phyloP scores from a whole-genome alignment of 2,113 vertebrate genomes.

The Papio anubis region DNA sequence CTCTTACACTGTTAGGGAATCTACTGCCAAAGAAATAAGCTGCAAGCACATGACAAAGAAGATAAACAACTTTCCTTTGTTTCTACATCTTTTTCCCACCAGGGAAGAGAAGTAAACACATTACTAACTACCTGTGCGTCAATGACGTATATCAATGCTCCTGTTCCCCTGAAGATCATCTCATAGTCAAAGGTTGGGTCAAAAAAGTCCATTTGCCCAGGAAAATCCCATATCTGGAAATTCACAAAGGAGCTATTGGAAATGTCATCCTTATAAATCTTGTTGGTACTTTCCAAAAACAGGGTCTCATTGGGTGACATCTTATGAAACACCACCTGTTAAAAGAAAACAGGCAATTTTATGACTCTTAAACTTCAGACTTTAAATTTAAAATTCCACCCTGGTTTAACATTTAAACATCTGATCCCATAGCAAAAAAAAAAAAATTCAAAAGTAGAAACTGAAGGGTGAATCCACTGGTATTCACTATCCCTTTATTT shows the following conservation, averaged over 20 bases:
- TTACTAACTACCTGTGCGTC: slow-evolving; percentile 94
- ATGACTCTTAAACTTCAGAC: not conserved
- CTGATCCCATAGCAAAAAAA: not conserved
- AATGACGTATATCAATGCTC: slow-evolving; percentile 98
- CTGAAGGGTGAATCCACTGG: not conserved
- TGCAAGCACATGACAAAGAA: slow-evolving; percentile 22
- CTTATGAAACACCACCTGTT: slow-evolving; percentile 98
- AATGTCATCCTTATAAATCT: slow-evolving; percentile 99
- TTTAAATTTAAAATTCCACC: slow-evolving; percentile 35
- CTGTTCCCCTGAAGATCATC: slow-evolving; percentile 99
- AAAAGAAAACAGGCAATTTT: slow-evolving; percentile 64
- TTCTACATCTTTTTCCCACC: slow-evolving; percentile 26
- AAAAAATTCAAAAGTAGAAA: not conserved
- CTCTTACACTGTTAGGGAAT: not conserved
- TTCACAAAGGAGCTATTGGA: slow-evolving; percentile 99
- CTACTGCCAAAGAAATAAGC: not conserved
- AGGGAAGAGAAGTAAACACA: slow-evolving; percentile 42
- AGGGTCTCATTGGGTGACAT: slow-evolving; percentile 99
- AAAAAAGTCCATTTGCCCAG: slow-evolving; percentile 99
- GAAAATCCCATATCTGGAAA: slow-evolving; percentile 99
- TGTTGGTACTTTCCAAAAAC: slow-evolving; percentile 99
- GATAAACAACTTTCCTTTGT: slow-evolving; percentile 19
- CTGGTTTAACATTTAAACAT: slow-evolving; percentile 24
- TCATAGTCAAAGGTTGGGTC: slow-evolving; percentile 99
- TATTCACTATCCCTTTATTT: not conserved